These are phyloP conservation scores for Agonopterix arenella DNA, from an alignment of 2,888 invertebrate genomes.

Conservation along the genomic window DNA sequence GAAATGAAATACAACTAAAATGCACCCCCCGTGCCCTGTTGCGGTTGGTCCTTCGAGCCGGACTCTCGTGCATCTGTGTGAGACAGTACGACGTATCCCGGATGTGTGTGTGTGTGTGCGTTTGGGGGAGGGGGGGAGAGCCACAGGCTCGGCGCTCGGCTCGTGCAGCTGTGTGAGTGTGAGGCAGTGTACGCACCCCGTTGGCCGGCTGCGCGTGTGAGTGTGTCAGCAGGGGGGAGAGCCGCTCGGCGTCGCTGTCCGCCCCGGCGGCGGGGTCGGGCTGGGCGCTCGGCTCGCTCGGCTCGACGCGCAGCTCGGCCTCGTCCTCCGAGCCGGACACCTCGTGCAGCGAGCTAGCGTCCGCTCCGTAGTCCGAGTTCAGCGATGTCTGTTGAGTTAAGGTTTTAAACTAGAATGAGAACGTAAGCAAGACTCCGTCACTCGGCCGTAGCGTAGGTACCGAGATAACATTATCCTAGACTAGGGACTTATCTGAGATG, in stretches of 20 bases:
- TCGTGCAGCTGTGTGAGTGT: not conserved
- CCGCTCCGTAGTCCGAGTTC: constrained; percentile 37
- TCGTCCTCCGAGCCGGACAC: constrained; percentile 33
- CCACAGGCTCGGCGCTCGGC: too few relatives aligned
- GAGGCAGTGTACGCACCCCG: constrained; percentile 26
- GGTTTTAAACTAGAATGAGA: too few relatives aligned
- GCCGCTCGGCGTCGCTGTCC: constrained; percentile 89
- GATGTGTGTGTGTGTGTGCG: constrained; percentile 52
- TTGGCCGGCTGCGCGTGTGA: constrained; percentile 49
- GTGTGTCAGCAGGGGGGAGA: constrained; percentile 83
- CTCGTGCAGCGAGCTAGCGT: constrained; percentile 20
- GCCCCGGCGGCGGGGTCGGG: constrained; percentile 75
- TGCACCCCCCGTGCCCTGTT: too few relatives aligned
- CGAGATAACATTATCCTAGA: too few relatives aligned
- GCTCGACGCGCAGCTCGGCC: constrained; percentile 13
- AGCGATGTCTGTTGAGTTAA: constrained; percentile 39
- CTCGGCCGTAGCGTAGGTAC: too few relatives aligned
- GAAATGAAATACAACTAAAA: too few relatives aligned
- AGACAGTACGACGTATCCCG: constrained; percentile 31
- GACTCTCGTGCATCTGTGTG: not conserved
- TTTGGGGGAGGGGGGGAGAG: too few relatives aligned
- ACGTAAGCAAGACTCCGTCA: too few relatives aligned
- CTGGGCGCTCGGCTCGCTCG: constrained; percentile 13
- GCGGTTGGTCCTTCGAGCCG: too few relatives aligned
- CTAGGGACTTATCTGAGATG: too few relatives aligned